Base-by-base conservation (phyloP, 2,113 vertebrate genomes). In the Turdus rufiventris region DNA sequence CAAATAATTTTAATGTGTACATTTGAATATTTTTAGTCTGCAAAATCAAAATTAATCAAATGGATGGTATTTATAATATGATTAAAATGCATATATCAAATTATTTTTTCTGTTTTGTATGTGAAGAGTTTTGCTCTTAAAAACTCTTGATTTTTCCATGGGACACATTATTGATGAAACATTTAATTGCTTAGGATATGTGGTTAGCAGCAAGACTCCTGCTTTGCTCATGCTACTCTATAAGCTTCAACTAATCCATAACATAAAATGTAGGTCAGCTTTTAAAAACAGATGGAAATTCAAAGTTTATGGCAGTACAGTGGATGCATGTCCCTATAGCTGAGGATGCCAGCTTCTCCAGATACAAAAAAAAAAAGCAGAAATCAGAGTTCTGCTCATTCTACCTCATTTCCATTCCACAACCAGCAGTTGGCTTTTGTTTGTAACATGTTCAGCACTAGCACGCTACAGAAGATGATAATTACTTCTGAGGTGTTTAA, bases 201-300 rank as follows among this genome's bases (percentile, higher is more conserved):
- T 45, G 36, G 19, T 77, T 63, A 74, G 65, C 60, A 87, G 20
- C 34, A 85, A 88, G 48, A 88, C 45, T 73, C 79, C 53, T 56
- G 56, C 60, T 77, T 85, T 91, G 45, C 56, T 78, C 7, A 2
- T 75, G 63, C 50, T 67, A 50, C 60, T 70, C 47, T 72, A 15
- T 92, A 62, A 87, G 45, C 38, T 89, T 63, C 31, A 93, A 31
- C 38, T 94, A 88, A 96, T 91, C 88, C 84, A 75, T 92, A 94
- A 88, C 13, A 68, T 21, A 74, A 77, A 92, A 93, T 90, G 72
- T 95, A 79, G 96, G 85, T 91, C 93, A 89, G 18, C 82, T 96
- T 88, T 94, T 75, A 60, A 58, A 95, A 96, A 85, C 57, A 73
- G 65, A 82, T 67, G 48, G 54, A 92, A 95, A 79, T 82, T 76